Base-by-base conservation (phyloP, 2,797 vertebrate species). In the Hybognathus amarus region DNA sequence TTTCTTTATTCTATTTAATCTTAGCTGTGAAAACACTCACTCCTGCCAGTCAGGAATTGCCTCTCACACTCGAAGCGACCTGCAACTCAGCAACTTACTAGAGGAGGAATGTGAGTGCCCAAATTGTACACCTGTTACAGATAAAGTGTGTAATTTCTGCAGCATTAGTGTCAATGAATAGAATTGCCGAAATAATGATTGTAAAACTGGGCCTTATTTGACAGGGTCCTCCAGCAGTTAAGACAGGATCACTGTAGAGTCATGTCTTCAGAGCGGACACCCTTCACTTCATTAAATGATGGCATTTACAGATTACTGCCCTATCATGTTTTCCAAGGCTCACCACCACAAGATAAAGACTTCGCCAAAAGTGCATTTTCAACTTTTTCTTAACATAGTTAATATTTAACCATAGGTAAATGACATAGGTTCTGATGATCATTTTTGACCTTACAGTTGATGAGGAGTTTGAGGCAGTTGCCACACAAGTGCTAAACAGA, bases 321-420 rank as follows among this genome's bases (percentile, higher is more conserved):
- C 1, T 99, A 97, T 92, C 97, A 99, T 1, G 96, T 98, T 90
- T 98, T 96, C 91, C 97, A 98, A 91, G 98, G 97, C 81, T 89
- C 96, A 67, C 92, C 95, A 69, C 97, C 96, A 82, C 95, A 93
- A 30, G 93, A 95, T 52, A 96, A 97, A 0, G 97, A 99, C 91
- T 95, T 99, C 91, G 93, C 91, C 77, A 97, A 95, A 93, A 97
- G 98, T 99, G 85, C 47, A 6, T 56, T 80, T 80, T 40, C 24
- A 74, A 17, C 10, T 68, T 22, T 33, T 82, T 18, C 10, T 68
- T 1, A 27, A 20, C 11, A 40, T 9, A 18, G 30, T 15, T 54
- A 8, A 50, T 75, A 22, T 20, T 12, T 30, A 67, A 52, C 6
- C n/a, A 5, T 64, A 76, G 2, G 45, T n/a, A 42, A 63, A 67